Base-by-base conservation (phyloP, 2,113 vertebrate genomes). In the Clupea harengus region DNA sequence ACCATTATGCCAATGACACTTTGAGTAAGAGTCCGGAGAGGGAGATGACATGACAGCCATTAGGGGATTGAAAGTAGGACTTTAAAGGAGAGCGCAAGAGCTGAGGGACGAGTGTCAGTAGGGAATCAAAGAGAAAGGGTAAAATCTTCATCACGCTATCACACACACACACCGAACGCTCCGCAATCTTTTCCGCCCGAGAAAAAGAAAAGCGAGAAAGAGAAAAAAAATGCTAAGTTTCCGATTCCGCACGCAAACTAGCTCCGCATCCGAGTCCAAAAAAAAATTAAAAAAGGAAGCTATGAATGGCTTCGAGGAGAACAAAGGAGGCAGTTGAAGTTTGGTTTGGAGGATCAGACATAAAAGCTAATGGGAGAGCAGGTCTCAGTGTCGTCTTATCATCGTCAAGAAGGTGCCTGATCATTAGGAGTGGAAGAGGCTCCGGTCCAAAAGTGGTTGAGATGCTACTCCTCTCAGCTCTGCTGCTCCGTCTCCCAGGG, bases 1-100 rank as follows among this genome's bases (percentile, higher is more conserved):
- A 94, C 95, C 95, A 95, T 96, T 96, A 96, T 95, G 95, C 94
- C 95, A 95, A 94, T 95, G 95, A 96, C 95, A 96, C 95, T 95
- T 95, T 95, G 93, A 95, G 95, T 96, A 94, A 95, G 95, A 95
- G 95, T 95, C 95, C 95, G 91, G 93, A 94, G 95, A 94, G 93
- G 90, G 84, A 93, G 91, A 93, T 93, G 93, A 96, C 95, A 96
- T 95, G 95, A 96, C 95, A 96, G 95, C 95, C 95, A 96, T 95
- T 96, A 96, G 94, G 84, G 92, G 94, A 94, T 94, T 93, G 94
- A 95, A 95, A 95, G 94, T 95, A 94, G 93, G 94, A 94, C 95
- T 95, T 96, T 95, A 95, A 96, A 96, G 94, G 28, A 10, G 72
- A 17, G 72, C 28, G 72, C 92, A 89, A 90, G 92, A 15, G 93